Conservation (phyloP, 2,888 invertebrate species). For the Drosophila meridionalis region DNA sequence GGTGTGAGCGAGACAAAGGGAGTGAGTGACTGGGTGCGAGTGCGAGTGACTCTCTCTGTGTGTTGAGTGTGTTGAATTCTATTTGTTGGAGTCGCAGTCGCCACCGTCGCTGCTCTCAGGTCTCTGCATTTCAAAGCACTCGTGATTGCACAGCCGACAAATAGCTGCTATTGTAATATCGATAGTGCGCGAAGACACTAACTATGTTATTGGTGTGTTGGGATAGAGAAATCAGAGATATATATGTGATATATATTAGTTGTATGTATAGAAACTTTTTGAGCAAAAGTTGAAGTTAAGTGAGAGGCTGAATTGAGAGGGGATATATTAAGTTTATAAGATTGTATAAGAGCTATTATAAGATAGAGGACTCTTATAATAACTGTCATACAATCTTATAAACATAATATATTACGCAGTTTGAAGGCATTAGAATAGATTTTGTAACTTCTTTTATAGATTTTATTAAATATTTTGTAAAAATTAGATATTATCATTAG, state of each 20-base stretch:
- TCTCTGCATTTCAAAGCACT: slow-evolving; percentile 66
- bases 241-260: not conserved
- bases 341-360: not conserved
- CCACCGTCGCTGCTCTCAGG: slow-evolving; percentile 14
- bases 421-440: too few relatives aligned
- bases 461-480: too few relatives aligned
- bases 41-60: slow-evolving; percentile 3
- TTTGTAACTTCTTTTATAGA: too few relatives aligned
- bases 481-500: too few relatives aligned
- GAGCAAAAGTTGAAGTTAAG: not conserved
- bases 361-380: too few relatives aligned
- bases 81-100: slow-evolving; percentile 55
- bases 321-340: not conserved
- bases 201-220: not conserved
- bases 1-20: not conserved
- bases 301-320: not conserved
- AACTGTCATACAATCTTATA: too few relatives aligned
- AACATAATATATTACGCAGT: too few relatives aligned
- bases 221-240: not conserved
- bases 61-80: slow-evolving; percentile 55
- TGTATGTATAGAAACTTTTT: not conserved
- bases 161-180: slow-evolving; percentile 42
- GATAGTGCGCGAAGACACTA: slow-evolving; percentile 1
- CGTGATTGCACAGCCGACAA: slow-evolving; percentile 57
- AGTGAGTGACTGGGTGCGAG: not conserved